Percentiles rank a stretch among this genome's conserved stretches.
Evolutionary conservation across 2,888 invertebrate species (phyloP).

Genomic region (Coecobrya sp.): DNA sequence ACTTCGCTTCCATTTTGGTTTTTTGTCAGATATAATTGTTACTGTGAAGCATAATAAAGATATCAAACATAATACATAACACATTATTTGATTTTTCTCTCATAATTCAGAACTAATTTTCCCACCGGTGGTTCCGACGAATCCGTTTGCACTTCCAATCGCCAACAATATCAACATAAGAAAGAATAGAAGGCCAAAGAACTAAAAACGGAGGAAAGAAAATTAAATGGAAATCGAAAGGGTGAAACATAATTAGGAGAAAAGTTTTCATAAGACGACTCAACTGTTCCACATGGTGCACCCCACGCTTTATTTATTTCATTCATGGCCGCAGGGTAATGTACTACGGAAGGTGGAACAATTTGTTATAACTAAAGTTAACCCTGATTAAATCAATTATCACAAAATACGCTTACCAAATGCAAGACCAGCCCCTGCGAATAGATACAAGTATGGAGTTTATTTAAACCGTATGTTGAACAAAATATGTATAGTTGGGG

Average conservation of each 20-base stretch:
- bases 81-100: too few species aligned
- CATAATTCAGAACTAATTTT: not conserved
- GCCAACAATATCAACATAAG: slow-evolving; percentile 68
- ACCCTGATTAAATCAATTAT: not conserved
- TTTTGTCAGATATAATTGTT: slow-evolving; percentile 43
- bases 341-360: not conserved
- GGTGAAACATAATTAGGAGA: not conserved
- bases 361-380: not conserved
- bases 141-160: slow-evolving; percentile 61
- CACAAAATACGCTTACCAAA: not conserved
- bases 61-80: too few species aligned
- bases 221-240: too few species aligned
- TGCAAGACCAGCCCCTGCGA: slow-evolving; percentile 65
- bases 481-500: too few species aligned
- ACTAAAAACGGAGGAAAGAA: slow-evolving; percentile 6
- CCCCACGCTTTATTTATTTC: slow-evolving; percentile 50
- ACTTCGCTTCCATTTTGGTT: slow-evolving; percentile 54
- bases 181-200: slow-evolving; percentile 66
- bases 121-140: slow-evolving; percentile 72
- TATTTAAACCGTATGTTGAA: too few species aligned
- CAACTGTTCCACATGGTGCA: slow-evolving; percentile 37
- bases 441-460: too few species aligned
- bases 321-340: slow-evolving; percentile 69
- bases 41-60: slow-evolving; percentile 35
- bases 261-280: not conserved